Evolutionary conservation across 1,140 invertebrate species (phyloP), one percentile per base, ranked within the genome.

Genomic region (Heliconius congener): DNA sequence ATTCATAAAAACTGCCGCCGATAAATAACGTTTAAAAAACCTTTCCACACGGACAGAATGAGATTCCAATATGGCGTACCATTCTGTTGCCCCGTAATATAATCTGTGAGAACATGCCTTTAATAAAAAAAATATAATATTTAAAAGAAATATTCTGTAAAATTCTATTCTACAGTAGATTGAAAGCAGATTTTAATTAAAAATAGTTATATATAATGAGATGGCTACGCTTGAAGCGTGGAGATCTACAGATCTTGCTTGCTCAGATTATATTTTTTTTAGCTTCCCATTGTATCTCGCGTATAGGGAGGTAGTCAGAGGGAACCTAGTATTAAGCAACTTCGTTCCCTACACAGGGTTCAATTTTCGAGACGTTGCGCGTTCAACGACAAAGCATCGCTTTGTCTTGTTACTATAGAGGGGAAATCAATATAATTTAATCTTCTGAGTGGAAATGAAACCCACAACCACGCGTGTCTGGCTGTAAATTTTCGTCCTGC

Each of bases 81-180:
- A 66, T 72, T 70, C 75, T 57, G 77, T 77, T 52, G 66, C 39
- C 60, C 77, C 77, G 8, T 77, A 79, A 81, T 81, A 78, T 80
- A 82, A 83, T 82, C 82, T 87, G 82, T 86, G 83, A 87, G 78
- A 84, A 78, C 72, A 76, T 87, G 86, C 85, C 86, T 85, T 86
- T 81, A 72, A 77, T 83, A 81, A 70, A 83, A 82, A 80, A 81
- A 74, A 79, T 84, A 80, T 84, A 81, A 73, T 82, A 81, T 82
- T 80, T 76, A 71, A 81, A 78, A 71, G 42, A 74, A 73, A 71
- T 82, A 80, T 79, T 74, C 73, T 83, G 73, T 84, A 78, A 81
- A 81, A 66, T 78, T 75, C 71, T 78, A 78, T 78, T 75, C 71
- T 78, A 73, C 77, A 19, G 71, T 78, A 78, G 34, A 23, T 57